Percentiles rank a stretch among this genome's conserved stretches.
Evolutionary conservation across 2,888 invertebrate genomes (phyloP).

Genomic region (Leucophenga montana): DNA sequence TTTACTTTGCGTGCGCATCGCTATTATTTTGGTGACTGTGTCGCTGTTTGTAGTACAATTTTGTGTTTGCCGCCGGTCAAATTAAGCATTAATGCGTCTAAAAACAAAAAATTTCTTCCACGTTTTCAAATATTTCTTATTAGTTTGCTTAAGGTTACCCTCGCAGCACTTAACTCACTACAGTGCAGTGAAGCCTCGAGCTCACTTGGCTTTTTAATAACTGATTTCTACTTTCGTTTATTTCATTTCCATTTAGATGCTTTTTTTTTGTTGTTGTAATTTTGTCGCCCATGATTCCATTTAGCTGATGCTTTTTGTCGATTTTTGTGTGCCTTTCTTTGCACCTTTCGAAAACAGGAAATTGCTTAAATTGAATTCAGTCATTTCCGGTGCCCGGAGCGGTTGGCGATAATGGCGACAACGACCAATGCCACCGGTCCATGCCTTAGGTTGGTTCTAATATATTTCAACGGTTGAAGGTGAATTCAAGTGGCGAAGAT

Average conservation of each 20-base stretch:
- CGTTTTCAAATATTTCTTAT: no score
- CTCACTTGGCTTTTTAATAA: conserved; percentile 2
- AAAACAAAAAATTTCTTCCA: no score
- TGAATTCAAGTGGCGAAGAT: background rate
- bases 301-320: background rate
- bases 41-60: no score
- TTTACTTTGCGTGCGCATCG: no score
- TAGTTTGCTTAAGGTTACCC: no score
- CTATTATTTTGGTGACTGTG: no score
- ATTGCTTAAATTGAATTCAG: conserved; percentile 61
- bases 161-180: background rate
- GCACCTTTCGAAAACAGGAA: conserved; percentile 54
- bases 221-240: conserved; percentile 6
- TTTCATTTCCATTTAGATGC: conserved; percentile 27
- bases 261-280: conserved; percentile 13
- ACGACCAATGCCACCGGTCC: background rate
- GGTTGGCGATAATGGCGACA: background rate
- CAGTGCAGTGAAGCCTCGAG: background rate
- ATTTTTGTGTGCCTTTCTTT: conserved; percentile 32
- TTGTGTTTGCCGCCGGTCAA: no score
- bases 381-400: conserved; percentile 49
- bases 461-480: no score
- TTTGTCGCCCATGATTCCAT: background rate
- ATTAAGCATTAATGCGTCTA: no score
- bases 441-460: no score